Evolutionary conservation across 1,140 invertebrate species (phyloP).

Genomic region (Oncopodura yosiiana): DNA sequence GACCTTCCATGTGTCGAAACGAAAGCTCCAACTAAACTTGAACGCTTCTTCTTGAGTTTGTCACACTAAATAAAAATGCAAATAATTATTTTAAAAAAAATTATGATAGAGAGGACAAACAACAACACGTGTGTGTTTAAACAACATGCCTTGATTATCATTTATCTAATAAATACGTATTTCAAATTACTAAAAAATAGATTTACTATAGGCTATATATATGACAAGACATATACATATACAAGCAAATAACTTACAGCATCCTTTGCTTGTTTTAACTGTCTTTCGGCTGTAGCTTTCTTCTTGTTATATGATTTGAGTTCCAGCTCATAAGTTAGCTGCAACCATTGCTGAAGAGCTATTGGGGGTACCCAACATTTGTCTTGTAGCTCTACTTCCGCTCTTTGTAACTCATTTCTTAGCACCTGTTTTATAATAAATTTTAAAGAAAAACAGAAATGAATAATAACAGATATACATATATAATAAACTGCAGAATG

Average conservation of each 20-base stretch:
- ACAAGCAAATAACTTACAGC: constrained; percentile 51
- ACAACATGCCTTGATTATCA: neutral
- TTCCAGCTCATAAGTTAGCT: constrained; percentile 88
- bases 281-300: constrained; percentile 69
- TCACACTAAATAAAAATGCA: constrained; percentile 59
- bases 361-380: constrained; percentile 73
- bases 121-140: constrained; percentile 8
- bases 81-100: constrained; percentile 12
- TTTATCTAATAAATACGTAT: neutral
- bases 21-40: constrained; percentile 85
- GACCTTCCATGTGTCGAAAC: constrained; percentile 88
- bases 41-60: constrained; percentile 80
- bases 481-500: neutral
- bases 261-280: constrained; percentile 76
- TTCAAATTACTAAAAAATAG: neutral
- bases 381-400: constrained; percentile 79
- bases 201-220: neutral
- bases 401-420: constrained; percentile 65
- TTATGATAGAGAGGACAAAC: constrained; percentile 12
- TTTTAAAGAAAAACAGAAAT: constrained; percentile 2
- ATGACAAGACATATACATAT: neutral
- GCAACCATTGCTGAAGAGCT: constrained; percentile 85
- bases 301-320: constrained; percentile 77
- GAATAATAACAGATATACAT: neutral
- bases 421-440: constrained; percentile 49